Evolutionary conservation across 2,113 vertebrate species (phyloP).

Genomic region (Phyllopteryx taeniolatus): DNA sequence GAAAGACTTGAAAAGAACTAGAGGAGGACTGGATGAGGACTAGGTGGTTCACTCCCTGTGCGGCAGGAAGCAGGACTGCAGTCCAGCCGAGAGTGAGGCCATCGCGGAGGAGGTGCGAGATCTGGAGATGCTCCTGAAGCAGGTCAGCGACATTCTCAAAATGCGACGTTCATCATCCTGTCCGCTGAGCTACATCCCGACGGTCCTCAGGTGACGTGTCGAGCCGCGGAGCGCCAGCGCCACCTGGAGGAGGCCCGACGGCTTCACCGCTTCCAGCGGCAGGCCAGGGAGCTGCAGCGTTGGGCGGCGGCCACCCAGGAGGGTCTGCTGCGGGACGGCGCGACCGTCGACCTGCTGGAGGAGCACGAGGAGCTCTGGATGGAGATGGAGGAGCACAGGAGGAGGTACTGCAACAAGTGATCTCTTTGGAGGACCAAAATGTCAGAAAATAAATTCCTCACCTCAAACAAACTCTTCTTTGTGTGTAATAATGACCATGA

Average conservation of each 20-base stretch:
- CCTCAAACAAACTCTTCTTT: no score
- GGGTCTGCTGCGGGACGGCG: slow-evolving; percentile 71
- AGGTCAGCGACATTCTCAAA: slow-evolving; percentile 35
- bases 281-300: slow-evolving; percentile 68
- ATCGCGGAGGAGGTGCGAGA: slow-evolving; percentile 76
- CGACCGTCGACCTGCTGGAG: slow-evolving; percentile 66
- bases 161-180: neutral
- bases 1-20: no score
- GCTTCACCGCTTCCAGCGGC: slow-evolving; percentile 73
- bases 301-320: slow-evolving; percentile 72
- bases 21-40: no score
- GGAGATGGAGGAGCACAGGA: slow-evolving; percentile 76
- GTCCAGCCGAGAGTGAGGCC: slow-evolving; percentile 73
- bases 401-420: slow-evolving; percentile 53
- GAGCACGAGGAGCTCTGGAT: slow-evolving; percentile 74
- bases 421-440: no score
- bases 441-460: no score
- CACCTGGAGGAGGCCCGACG: slow-evolving; percentile 58
- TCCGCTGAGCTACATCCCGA: neutral
- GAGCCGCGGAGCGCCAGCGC: slow-evolving; percentile 45
- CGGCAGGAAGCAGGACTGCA: slow-evolving; percentile 78
- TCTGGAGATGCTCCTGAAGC: slow-evolving; percentile 75
- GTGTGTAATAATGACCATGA: no score
- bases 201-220: slow-evolving; percentile 53
- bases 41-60: neutral